Conservation (phyloP, 2,888 invertebrate species). For the Andrena trimmerana region DNA sequence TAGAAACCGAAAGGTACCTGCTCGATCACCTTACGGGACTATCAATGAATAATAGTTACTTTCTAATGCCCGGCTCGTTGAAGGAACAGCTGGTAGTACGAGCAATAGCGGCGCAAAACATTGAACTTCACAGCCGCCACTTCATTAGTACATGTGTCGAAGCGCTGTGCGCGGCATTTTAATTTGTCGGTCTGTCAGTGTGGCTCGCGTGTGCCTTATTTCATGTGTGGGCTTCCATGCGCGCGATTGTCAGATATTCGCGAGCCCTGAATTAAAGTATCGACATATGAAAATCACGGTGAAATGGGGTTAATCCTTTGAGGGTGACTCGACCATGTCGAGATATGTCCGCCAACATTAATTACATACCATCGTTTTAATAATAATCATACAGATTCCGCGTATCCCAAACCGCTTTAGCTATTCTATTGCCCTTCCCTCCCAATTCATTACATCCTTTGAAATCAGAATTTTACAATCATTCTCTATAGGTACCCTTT, state of each 20-base stretch:
- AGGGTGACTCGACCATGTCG: too few species aligned
- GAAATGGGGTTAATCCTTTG: too few species aligned
- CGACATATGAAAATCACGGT: too few species aligned
- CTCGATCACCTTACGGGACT: slow-evolving; percentile 10
- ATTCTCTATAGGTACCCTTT: too few species aligned
- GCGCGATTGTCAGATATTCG: background rate
- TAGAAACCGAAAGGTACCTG: slow-evolving; percentile 19
- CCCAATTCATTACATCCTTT: too few species aligned
- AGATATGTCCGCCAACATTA: too few species aligned
- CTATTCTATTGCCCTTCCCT: too few species aligned
- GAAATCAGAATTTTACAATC: too few species aligned
- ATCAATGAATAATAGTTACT: slow-evolving; percentile 48
- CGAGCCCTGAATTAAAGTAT: slow-evolving; percentile 2
- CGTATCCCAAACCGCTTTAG: too few species aligned
- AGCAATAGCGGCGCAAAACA: slow-evolving; percentile 40
- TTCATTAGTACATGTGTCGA: slow-evolving; percentile 45
- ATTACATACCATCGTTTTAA: too few species aligned
- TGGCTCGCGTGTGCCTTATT: slow-evolving; percentile 36
- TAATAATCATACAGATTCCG: too few species aligned
- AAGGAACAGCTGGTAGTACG: slow-evolving; percentile 41
- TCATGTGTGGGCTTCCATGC: background rate
- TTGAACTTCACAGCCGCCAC: slow-evolving; percentile 50
- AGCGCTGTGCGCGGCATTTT: slow-evolving; percentile 43
- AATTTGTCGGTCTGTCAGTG: slow-evolving; percentile 44
- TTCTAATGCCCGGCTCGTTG: slow-evolving; percentile 56